Evolutionary conservation across 2,113 vertebrate genomes (phyloP).

Genomic region (Smithornis capensis): DNA sequence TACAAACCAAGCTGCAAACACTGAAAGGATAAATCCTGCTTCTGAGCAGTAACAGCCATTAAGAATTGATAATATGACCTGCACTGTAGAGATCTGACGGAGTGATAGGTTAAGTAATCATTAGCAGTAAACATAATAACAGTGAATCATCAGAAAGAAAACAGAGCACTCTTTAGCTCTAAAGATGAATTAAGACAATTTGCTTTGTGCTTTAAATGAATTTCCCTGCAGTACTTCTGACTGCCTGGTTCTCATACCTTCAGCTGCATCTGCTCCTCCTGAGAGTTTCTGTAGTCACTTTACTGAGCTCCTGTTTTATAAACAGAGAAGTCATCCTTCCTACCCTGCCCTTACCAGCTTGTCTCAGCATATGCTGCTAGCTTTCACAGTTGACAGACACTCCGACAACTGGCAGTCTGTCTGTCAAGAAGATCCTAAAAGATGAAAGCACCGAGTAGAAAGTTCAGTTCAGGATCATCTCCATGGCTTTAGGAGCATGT

Average conservation of each 20-base stretch:
- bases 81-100: background rate
- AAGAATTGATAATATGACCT: background rate
- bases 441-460: slow-evolving; percentile 9
- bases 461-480: slow-evolving; percentile 52
- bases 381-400: slow-evolving; percentile 65
- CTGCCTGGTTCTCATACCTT: slow-evolving; percentile 31
- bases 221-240: background rate
- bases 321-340: slow-evolving; percentile 58
- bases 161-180: background rate
- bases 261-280: background rate
- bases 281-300: slow-evolving; percentile 41
- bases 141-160: slow-evolving; percentile 4
- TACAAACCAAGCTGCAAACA: background rate
- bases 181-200: background rate
- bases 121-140: background rate
- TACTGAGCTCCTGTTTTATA: slow-evolving; percentile 51
- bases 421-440: slow-evolving; percentile 52
- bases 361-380: slow-evolving; percentile 55
- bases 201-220: background rate
- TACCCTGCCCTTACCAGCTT: slow-evolving; percentile 63
- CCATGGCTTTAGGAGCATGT: background rate
- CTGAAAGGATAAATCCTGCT: background rate
- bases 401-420: slow-evolving; percentile 60
- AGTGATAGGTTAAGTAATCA: background rate
- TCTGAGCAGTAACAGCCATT: background rate